Evolutionary conservation across 2,888 invertebrate genomes (phyloP), one percentile per base, ranked within the genome.

Genomic region (Reticulitermes lucifugus): DNA sequence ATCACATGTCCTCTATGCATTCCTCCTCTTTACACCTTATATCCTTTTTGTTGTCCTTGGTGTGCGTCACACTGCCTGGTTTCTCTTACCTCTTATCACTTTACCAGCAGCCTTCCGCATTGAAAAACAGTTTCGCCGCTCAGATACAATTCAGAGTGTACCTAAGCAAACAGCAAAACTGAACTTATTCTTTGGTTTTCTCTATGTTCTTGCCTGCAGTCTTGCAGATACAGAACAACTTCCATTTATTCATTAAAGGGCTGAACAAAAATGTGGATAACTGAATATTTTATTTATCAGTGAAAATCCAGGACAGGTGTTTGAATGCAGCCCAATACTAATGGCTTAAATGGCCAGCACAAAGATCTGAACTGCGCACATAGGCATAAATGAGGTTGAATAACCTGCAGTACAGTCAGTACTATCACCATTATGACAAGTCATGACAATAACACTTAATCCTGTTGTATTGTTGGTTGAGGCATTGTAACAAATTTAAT

Each of bases 21-120:
- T 97, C 91, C 92, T 98, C 87, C 91, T 98, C 41, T 98, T 98
- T 90, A 95, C 96, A 79, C 98, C 98, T 2, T 98, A 98, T 89
- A 96, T 97, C 85, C 94, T 96, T 90, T 96, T 98, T 91, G 95
- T 97, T 85, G 96, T 98, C 41, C 94, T 96, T 85, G 95, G 97
- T 10, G 92, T 98, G 2, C 95, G 97, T 89, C 96, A 96, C 90
- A 97, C 97, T 9, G 90, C 94, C 86, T 98, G 97, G 96, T 98
- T 98, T 91, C 92, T 98, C 88, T 91, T 98, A 88, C 98, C 98
- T 21, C 92, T 98, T 87, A 92, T 98, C 29, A 98, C 98, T 6
- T 92, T 98, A 87, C 96, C 96, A 5, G 94, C 95, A 88, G 98
- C 98, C 84, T 98, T 98, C 91, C 94, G 95, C 90, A 95, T 98